Base-by-base conservation (phyloP, 2,888 invertebrate species). In the Oligia fasciuncula region DNA sequence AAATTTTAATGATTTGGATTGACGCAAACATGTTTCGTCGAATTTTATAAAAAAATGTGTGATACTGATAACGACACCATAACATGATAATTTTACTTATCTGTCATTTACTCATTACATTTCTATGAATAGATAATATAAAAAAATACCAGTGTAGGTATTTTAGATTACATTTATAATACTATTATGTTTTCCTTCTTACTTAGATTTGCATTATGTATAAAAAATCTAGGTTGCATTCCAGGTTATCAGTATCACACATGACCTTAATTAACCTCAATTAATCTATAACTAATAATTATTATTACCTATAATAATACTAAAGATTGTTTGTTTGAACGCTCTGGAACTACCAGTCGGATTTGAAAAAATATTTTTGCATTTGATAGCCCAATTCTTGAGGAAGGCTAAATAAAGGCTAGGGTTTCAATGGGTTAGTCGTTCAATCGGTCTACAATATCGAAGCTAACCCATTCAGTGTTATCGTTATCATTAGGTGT, bases 121-220 rank as follows among this genome's bases (percentile, higher is more conserved):
- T 87, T 87, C 85, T 75, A 85, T 77, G 78, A 81, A 85, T 62
- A 84, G 79, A 86, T 87, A 82, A 77, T 70, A 73, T 43, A 46
- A 69, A 65, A 81, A 78, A 81, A 54, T 29, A 60, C 19, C 23
- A 46, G 40, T 6, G 29, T 65, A 60, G 43, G 62, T 65, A 76
- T 51, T 76, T 82, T 35, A 65, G 67, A 74, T 75, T 62, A 60
- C 11, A 54, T 51, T 54, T 17, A 40, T 40, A 40, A 40, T 40
- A n/a, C n/a, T n/a, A 40, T 5, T 40, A 29, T 51, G 40, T 67
- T 77, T 77, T 68, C 77, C 17, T 68, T 77, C 49, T 60, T 14
- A 49, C 14, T 51, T 69, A 43, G 35, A 79, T n/a, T 43, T 68
- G 13, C n/a, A 6, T 66, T 60, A 60, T 9, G 2, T 49, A 54